A percentile compares a stretch with the other conserved stretches of the same genome.
Evolutionary conservation across 37 sponge, comb jelly and placozoan genomes (phyloP).

Genomic region (Theonella swinhoei): DNA sequence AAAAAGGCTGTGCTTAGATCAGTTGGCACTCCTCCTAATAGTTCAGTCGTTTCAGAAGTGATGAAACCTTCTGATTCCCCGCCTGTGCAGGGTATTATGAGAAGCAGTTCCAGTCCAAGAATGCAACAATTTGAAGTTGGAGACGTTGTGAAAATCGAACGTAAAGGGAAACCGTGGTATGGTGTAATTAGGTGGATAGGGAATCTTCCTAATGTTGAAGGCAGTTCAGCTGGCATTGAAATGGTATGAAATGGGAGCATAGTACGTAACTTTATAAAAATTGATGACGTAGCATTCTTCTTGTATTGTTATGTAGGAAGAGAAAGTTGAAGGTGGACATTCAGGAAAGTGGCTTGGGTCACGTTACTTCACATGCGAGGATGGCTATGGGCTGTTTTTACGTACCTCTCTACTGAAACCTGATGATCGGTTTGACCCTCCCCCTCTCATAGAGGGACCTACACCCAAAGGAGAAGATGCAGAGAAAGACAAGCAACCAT

Average conservation of each 20-base stretch:
- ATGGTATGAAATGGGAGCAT: not conserved
- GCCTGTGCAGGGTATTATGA: not conserved
- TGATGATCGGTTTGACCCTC: constrained; percentile 34
- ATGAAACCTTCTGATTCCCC: not conserved
- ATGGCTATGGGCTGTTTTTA: constrained; percentile 13
- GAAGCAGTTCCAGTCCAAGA: no score
- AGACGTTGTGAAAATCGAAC: constrained; percentile 9
- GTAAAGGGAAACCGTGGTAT: not conserved
- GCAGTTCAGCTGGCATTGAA: constrained; percentile 34
- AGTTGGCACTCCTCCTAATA: not conserved
- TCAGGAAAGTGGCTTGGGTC: constrained; percentile 1
- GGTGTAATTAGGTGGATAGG: constrained; percentile 44
- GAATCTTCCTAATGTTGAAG: not conserved
- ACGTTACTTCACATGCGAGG: constrained; percentile 5
- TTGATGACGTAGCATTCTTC: not conserved
- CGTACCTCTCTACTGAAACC: not conserved
- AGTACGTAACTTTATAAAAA: not conserved
- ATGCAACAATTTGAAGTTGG: constrained; percentile 22
- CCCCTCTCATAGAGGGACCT: not conserved
- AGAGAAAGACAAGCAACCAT: not conserved
- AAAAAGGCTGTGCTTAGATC: not conserved
- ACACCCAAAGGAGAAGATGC: not conserved
- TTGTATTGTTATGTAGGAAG: constrained; percentile 1
- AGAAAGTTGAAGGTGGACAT: constrained; percentile 5
- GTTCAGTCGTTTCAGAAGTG: not conserved